Percentiles rank a stretch among this genome's conserved stretches.
Conservation (phyloP, 2,113 vertebrate species). For the Pterocles gutturalis region DNA sequence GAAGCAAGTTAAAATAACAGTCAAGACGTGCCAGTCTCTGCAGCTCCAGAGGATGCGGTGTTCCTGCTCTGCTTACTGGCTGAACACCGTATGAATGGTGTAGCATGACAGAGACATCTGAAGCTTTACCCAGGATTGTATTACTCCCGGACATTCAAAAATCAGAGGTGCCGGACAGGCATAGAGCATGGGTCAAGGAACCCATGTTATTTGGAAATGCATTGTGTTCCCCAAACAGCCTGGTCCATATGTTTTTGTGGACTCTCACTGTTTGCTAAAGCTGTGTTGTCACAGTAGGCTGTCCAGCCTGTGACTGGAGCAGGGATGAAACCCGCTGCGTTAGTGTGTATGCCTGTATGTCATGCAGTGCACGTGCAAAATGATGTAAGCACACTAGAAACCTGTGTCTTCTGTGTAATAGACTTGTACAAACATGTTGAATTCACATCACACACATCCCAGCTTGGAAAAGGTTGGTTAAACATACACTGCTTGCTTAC, state of each 20-base stretch:
- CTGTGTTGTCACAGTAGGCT: rapidly evolving
- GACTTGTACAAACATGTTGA: rapidly evolving
- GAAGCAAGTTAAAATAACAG: background rate
- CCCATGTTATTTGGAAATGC: background rate
- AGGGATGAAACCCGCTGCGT: background rate
- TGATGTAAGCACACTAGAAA: background rate
- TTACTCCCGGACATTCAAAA: background rate
- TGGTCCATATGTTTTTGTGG: background rate
- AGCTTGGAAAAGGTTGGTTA: background rate
- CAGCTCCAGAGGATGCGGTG: rapidly evolving
- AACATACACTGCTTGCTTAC: rapidly evolving
- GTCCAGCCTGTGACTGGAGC: rapidly evolving
- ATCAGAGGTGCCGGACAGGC: background rate
- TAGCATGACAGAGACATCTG: background rate
- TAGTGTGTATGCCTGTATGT: background rate
- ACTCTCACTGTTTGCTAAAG: background rate
- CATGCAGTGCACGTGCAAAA: background rate
- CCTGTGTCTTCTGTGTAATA: background rate
- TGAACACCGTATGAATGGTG: background rate
- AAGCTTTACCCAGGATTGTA: background rate
- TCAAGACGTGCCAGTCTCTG: background rate
- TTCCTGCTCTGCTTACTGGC: rapidly evolving
- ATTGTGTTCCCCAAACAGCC: rapidly evolving
- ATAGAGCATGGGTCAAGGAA: background rate
- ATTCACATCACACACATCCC: background rate